Evolutionary conservation across 2,888 invertebrate genomes (phyloP).

Genomic region (Hofmannophila pseudospretella): DNA sequence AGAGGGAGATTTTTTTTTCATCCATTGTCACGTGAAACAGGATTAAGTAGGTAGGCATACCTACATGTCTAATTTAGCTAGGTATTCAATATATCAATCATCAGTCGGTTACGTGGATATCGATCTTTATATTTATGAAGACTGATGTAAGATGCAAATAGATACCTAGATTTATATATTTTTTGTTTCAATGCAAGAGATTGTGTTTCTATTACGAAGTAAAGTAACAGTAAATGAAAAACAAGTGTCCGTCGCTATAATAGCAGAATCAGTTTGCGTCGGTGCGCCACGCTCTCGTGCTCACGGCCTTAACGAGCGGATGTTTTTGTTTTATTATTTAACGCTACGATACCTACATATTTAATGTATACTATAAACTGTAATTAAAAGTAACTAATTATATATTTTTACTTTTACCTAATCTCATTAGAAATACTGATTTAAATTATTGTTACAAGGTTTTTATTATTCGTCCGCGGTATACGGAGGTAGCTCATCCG

Average conservation of each 20-base stretch:
- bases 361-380: constrained; percentile 16
- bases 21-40: too few relatives aligned
- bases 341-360: constrained; percentile 36
- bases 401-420: constrained; percentile 6
- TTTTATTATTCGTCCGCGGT: background rate
- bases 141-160: too few relatives aligned
- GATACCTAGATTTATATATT: too few relatives aligned
- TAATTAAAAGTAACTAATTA: constrained; percentile 15
- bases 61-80: too few relatives aligned
- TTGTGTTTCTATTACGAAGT: constrained; percentile 10
- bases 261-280: constrained; percentile 44
- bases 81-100: too few relatives aligned
- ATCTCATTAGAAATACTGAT: constrained; percentile 3
- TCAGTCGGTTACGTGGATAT: too few relatives aligned
- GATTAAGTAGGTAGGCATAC: too few relatives aligned
- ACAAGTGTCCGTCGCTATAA: constrained; percentile 25
- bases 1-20: too few relatives aligned
- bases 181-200: constrained; percentile 9
- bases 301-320: constrained; percentile 42
- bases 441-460: constrained; percentile 6
- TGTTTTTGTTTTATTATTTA: constrained; percentile 58
- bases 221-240: constrained; percentile 29
- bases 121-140: too few relatives aligned
- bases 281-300: constrained; percentile 58
- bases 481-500: too few relatives aligned